Evolutionary conservation across 2,113 vertebrate genomes (phyloP), one percentile per base, ranked within the genome.

Genomic region (Acrocephalus arundinaceus): DNA sequence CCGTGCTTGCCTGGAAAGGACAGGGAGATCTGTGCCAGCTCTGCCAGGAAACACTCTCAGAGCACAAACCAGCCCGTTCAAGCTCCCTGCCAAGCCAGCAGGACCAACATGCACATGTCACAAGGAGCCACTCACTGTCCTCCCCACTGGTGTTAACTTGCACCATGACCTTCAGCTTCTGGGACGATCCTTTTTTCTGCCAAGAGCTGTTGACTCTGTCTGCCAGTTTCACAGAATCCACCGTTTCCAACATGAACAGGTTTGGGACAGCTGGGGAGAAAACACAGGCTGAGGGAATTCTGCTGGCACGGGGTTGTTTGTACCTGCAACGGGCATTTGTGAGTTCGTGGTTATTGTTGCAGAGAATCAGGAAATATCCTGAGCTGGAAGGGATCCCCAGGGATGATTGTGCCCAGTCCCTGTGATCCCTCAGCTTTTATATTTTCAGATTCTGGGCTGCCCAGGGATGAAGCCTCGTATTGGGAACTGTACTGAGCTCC

Each of bases 71-170:
- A 51, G 4, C 15, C 28, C 4, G 0, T 1, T 11, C 49, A 11
- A 41, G 67, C 0, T 43, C 43, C 28, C 51, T 37, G 18, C 3
- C 46, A 11, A 10, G 19, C 8, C 66, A 92, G 57, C 71, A 82
- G 82, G 62, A 85, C 27, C 43, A 19, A 63, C 11, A 6, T 19
- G 45, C 13, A 1, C 4, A 3, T 1, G 45, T 4, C 46, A 51
- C 51, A 18, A 10, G 52, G 68, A 46, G 72, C 9, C 78, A 98
- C 98, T 98, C 95, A 98, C 98, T 98, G 57, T 98, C 98, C 88
- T 99, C 99, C 84, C 98, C 98, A 8, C 99, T 99, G 35, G 99
- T 99, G 97, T 99, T 99, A 57, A 99, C 97, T 97, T 99, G 99
- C 88, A 99, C 97, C 99, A 99, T 99, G 92, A 99, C 97, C 96